Conservation (phyloP, 2,888 invertebrate species). For the Allygus modestus region DNA sequence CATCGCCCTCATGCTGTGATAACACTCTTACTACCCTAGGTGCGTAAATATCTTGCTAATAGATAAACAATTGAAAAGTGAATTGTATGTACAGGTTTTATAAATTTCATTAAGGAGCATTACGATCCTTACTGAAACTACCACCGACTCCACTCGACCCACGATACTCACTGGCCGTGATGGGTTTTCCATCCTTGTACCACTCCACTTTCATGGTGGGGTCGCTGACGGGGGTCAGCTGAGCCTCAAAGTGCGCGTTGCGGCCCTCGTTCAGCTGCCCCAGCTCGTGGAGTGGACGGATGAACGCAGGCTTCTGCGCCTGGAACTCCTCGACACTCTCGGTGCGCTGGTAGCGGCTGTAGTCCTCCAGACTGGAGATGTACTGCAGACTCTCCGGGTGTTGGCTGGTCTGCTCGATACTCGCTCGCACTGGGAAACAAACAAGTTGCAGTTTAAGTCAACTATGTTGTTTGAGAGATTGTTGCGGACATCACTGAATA, state of each 20-base stretch:
- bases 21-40: too few relatives aligned
- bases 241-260: conserved; percentile 95
- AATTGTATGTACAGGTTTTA: too few relatives aligned
- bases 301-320: conserved; percentile 91
- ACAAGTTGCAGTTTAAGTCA: too few relatives aligned
- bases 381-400: conserved; percentile 95
- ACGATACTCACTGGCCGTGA: conserved; percentile 86
- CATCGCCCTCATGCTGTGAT: too few relatives aligned
- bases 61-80: too few relatives aligned
- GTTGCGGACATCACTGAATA: too few relatives aligned
- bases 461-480: too few relatives aligned
- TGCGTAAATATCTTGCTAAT: too few relatives aligned
- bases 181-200: conserved; percentile 96
- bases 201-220: conserved; percentile 96
- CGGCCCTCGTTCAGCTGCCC: conserved; percentile 93
- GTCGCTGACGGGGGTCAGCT: conserved; percentile 94
- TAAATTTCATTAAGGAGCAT: too few relatives aligned
- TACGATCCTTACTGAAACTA: too few relatives aligned
- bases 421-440: conserved; percentile 81
- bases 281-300: conserved; percentile 90
- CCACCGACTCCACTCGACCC: too few relatives aligned
- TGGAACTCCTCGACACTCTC: conserved; percentile 90
- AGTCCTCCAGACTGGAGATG: conserved; percentile 94
- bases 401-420: conserved; percentile 92
- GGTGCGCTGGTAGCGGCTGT: conserved; percentile 90